phyloP scores from a whole-genome alignment of 2,797 vertebrate species.

The Darevskia mixta region DNA sequence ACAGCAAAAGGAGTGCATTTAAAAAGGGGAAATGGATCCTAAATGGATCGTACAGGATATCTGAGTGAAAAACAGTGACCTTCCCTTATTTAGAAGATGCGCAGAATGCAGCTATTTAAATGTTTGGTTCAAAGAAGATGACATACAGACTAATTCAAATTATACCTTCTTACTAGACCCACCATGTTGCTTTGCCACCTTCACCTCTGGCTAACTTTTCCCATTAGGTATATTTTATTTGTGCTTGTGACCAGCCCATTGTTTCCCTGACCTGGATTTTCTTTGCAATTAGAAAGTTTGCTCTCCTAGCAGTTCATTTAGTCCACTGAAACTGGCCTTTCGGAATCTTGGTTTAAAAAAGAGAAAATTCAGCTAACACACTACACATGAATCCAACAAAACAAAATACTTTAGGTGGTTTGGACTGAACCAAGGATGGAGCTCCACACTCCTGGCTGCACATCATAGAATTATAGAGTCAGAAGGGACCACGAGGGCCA shows the following conservation, averaged over 20 bases:
- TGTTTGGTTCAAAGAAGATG: conserved; percentile 38
- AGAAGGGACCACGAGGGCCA: too few relatives aligned
- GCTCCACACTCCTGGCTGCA: not conserved
- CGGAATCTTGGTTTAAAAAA: not conserved
- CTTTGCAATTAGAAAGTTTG: not conserved
- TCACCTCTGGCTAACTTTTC: not conserved
- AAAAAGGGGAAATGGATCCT: conserved; percentile 57
- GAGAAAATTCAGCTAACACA: not conserved
- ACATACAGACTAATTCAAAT: not conserved
- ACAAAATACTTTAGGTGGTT: not conserved
- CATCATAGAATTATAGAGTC: too few relatives aligned
- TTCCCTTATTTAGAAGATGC: conserved; percentile 68
- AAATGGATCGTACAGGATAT: conserved; percentile 53
- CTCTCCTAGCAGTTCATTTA: not conserved
- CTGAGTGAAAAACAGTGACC: conserved; percentile 32
- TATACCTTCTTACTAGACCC: not conserved
- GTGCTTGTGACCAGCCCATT: not conserved
- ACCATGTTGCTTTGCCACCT: not conserved
- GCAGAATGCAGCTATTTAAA: conserved; percentile 70
- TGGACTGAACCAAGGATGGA: too few relatives aligned
- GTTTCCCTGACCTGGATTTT: not conserved
- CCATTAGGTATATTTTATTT: not conserved
- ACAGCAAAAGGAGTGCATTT: conserved; percentile 26
- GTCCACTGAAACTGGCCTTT: not conserved
- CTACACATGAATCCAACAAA: not conserved